Evolutionary conservation across 2,113 vertebrate genomes (phyloP).

Genomic region (Sorex fumeus): DNA sequence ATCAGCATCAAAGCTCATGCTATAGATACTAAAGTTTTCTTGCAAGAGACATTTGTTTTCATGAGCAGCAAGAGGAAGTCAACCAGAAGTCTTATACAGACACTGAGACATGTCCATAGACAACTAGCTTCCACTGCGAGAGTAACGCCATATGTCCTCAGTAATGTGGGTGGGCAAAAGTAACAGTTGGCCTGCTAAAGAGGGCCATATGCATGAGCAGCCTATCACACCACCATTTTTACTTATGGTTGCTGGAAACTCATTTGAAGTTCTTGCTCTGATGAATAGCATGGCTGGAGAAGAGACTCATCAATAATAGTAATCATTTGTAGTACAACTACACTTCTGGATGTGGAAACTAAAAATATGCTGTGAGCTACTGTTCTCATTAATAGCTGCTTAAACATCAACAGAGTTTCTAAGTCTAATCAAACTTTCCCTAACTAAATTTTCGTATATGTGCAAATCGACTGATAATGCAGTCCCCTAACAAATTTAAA

Average conservation of each 20-base stretch:
- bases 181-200: constrained; percentile 67
- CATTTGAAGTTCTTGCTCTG: constrained; percentile 5
- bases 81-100: constrained; percentile 42
- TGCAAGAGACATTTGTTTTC: constrained; percentile 36
- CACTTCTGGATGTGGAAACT: not conserved
- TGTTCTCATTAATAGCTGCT: not conserved
- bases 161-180: constrained; percentile 69
- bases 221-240: constrained; percentile 29
- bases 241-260: constrained; percentile 42
- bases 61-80: constrained; percentile 58
- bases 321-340: not conserved
- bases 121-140: constrained; percentile 56
- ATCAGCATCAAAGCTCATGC: not conserved
- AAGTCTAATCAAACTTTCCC: not conserved
- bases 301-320: not conserved
- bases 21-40: not conserved
- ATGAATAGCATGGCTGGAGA: constrained; percentile 24
- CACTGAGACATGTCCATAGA: constrained; percentile 56
- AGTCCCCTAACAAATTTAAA: not conserved
- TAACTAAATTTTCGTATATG: not conserved
- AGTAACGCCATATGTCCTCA: constrained; percentile 74
- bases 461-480: not conserved
- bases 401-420: not conserved
- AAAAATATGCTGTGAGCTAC: not conserved
- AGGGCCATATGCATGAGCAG: constrained; percentile 66